phyloP scores from a whole-genome alignment of 1,140 invertebrate species.

The Campoletis sonorensis region DNA sequence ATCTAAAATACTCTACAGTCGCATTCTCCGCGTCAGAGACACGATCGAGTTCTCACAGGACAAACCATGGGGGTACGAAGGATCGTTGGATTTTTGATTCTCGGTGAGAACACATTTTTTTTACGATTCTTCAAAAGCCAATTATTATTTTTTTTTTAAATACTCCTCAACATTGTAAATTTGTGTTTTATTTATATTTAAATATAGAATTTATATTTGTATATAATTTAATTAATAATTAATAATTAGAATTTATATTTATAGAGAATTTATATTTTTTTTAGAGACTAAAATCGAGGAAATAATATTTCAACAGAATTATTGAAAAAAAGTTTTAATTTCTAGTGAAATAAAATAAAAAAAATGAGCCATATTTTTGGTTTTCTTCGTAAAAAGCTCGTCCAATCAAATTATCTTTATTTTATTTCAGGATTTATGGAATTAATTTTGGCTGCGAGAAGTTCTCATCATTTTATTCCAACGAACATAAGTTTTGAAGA shows the following conservation, averaged over 20 bases:
- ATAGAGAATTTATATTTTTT: too few species aligned
- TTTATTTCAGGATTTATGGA: conserved; percentile 15
- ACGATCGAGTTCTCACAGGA: background rate
- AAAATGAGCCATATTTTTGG: too few species aligned
- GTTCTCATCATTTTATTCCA: conserved; percentile 1
- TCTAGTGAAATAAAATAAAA: too few species aligned
- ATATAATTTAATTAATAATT: too few species aligned
- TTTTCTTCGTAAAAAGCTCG: too few species aligned
- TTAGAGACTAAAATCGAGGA: too few species aligned
- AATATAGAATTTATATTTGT: too few species aligned
- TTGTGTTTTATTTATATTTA: background rate
- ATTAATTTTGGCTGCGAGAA: conserved; percentile 1
- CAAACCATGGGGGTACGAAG: conserved; percentile 18
- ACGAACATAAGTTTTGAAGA: conserved; percentile 44
- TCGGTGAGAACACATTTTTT: conserved; percentile 3
- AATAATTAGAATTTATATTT: too few species aligned
- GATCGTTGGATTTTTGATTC: background rate
- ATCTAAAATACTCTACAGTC: background rate
- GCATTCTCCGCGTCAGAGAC: background rate
- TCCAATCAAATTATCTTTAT: background rate
- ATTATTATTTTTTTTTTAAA: conserved; percentile 1
- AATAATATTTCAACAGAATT: too few species aligned
- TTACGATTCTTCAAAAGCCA: background rate
- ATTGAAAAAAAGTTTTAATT: too few species aligned
- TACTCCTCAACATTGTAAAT: background rate